Conservation (phyloP, 2,888 invertebrate species). For the Plusia festucae region DNA sequence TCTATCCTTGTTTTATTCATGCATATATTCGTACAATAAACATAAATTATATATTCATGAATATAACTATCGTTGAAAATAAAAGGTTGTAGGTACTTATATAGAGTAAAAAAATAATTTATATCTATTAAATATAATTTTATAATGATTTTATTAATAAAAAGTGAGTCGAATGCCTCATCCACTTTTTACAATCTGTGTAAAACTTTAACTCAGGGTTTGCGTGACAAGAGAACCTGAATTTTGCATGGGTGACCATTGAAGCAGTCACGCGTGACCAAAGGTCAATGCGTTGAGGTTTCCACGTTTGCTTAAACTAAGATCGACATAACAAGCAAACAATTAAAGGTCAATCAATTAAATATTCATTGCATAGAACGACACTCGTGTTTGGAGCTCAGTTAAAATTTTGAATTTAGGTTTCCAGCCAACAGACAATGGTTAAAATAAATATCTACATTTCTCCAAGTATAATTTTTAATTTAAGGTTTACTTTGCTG, state of each 20-base stretch:
- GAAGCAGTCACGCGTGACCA: conserved; percentile 60
- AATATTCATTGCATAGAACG: not conserved
- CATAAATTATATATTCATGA: too few relatives aligned
- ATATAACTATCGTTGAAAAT: too few relatives aligned
- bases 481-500: too few relatives aligned
- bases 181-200: conserved; percentile 35
- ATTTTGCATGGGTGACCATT: conserved; percentile 66
- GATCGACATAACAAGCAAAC: conserved; percentile 16
- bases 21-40: too few relatives aligned
- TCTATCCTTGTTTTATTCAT: too few relatives aligned
- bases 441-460: not conserved
- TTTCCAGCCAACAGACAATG: not conserved
- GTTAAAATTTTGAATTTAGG: not conserved
- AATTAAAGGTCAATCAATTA: conserved; percentile 11
- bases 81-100: too few relatives aligned
- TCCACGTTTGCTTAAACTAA: conserved; percentile 37
- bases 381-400: not conserved
- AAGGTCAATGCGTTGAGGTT: conserved; percentile 62
- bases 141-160: not conserved
- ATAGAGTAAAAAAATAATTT: too few relatives aligned
- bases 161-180: conserved; percentile 31
- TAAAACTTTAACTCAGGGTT: conserved; percentile 44
- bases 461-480: too few relatives aligned
- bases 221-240: conserved; percentile 65
- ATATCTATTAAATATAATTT: not conserved